Conservation (phyloP, 2,888 invertebrate species). For the Erannis defoliaria region DNA sequence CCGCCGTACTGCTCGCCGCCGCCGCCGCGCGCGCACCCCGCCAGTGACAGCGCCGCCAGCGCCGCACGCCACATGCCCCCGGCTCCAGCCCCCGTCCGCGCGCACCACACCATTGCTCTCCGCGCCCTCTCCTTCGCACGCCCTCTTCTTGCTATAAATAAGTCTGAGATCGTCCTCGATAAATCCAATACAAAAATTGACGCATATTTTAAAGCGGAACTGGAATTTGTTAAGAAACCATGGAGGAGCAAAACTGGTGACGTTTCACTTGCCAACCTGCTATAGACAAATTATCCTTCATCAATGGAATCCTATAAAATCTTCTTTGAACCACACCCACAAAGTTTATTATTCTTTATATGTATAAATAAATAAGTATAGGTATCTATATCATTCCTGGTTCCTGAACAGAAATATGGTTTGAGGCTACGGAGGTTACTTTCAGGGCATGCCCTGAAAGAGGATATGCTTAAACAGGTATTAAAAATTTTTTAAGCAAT, state of each 20-base stretch:
- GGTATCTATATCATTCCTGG: too few species aligned
- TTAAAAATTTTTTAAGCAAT: too few species aligned
- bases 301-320: not conserved
- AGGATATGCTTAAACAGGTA: too few species aligned
- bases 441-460: too few species aligned
- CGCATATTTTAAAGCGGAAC: constrained; percentile 50
- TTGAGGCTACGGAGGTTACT: too few species aligned
- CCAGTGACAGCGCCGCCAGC: constrained; percentile 40
- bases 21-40: constrained; percentile 50
- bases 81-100: not conserved
- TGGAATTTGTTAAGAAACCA: constrained; percentile 65
- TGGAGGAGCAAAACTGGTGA: constrained; percentile 2
- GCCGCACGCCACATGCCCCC: constrained; percentile 29
- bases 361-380: too few species aligned
- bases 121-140: constrained; percentile 7
- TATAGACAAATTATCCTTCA: not conserved
- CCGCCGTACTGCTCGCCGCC: constrained; percentile 67
- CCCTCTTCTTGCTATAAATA: constrained; percentile 39
- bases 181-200: constrained; percentile 10
- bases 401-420: too few species aligned
- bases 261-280: not conserved
- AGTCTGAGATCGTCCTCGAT: constrained; percentile 37
- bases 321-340: too few species aligned
- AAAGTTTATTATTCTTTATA: too few species aligned
- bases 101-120: not conserved